phyloP scores from a whole-genome alignment of 2,113 vertebrate species.

The Aphelocoma coerulescens region DNA sequence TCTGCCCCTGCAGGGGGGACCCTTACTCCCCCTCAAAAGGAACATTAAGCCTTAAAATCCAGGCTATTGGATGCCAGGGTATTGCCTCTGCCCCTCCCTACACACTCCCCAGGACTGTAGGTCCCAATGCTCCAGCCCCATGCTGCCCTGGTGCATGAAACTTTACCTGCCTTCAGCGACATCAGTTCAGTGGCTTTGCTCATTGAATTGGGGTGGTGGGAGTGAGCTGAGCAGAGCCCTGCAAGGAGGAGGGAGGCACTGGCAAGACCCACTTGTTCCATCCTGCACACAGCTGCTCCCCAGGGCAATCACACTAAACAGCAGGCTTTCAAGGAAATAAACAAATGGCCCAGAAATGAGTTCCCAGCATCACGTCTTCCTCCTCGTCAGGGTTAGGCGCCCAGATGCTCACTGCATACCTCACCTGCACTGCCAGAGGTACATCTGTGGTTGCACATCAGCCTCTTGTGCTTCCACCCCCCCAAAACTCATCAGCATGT shows the following conservation, averaged over 20 bases:
- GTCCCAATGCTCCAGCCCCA: background rate
- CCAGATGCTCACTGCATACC: background rate
- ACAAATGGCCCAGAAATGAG: background rate
- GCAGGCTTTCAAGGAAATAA: background rate
- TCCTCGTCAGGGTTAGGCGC: background rate
- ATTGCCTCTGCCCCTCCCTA: background rate
- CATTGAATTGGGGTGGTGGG: background rate
- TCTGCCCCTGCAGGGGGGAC: background rate
- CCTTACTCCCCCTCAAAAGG: background rate
- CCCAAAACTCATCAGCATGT: background rate
- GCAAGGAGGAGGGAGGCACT: background rate
- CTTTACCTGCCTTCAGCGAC: background rate
- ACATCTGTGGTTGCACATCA: background rate
- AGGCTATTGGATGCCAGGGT: background rate
- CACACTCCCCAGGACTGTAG: background rate
- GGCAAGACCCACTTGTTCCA: background rate
- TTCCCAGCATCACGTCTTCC: background rate
- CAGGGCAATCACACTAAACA: background rate
- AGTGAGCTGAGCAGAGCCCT: background rate
- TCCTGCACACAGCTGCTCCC: background rate
- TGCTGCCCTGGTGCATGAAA: accelerated
- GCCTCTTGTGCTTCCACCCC: background rate
- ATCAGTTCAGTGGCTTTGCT: background rate
- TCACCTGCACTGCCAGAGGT: background rate
- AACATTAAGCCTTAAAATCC: background rate